phyloP scores from a whole-genome alignment of 2,888 invertebrate genomes.

The Andrena haemorrhoa region DNA sequence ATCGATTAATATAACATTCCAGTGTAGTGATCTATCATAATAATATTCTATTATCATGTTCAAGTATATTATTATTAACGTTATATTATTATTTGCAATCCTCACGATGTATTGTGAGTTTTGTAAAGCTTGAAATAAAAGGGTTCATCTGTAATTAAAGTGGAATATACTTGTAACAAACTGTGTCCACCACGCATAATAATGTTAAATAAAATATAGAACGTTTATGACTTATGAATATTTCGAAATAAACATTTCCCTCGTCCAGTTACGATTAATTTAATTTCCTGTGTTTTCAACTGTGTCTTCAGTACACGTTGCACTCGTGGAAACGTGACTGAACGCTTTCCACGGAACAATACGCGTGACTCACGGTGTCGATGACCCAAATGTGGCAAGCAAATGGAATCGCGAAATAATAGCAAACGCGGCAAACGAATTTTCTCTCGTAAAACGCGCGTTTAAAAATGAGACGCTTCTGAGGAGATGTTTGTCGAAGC shows the following conservation, averaged over 20 bases:
- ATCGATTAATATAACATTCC: neutral
- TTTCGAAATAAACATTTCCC: too few species aligned
- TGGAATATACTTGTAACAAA: neutral
- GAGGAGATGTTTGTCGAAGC: neutral
- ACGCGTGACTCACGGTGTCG: slow-evolving; percentile 15
- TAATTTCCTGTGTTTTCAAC: too few species aligned
- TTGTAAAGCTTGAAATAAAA: slow-evolving; percentile 2
- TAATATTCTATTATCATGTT: neutral
- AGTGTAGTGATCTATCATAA: neutral
- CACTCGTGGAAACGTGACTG: neutral
- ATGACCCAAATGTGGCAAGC: slow-evolving; percentile 25
- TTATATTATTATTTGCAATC: neutral
- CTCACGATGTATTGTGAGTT: neutral
- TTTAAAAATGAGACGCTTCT: neutral
- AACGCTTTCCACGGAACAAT: slow-evolving; percentile 17
- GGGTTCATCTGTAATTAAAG: neutral
- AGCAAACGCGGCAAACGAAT: neutral
- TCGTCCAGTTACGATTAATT: too few species aligned
- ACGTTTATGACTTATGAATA: too few species aligned
- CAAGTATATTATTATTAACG: neutral
- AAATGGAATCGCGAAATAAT: slow-evolving; percentile 11
- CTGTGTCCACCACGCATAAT: too few species aligned
- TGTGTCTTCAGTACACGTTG: too few species aligned
- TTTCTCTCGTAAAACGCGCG: neutral
- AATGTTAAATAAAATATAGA: too few species aligned